Evolutionary conservation across 2,888 invertebrate genomes (phyloP), one percentile per base, ranked within the genome.

Genomic region (Nasonia oneida): DNA sequence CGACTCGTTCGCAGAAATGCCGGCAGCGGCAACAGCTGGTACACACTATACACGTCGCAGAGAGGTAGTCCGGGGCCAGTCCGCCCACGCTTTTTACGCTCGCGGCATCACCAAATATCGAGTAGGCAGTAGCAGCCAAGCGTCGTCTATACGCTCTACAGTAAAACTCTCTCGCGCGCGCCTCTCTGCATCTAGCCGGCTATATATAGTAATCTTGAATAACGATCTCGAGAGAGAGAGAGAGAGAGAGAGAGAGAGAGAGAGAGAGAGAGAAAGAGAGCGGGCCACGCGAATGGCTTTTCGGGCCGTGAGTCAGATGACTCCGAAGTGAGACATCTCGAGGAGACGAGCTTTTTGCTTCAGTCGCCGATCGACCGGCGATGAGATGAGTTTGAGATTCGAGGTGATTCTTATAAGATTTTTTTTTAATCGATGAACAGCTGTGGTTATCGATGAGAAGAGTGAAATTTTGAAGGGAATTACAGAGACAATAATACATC

Each of bases 41-140:
- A 61, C 23, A 61, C 23, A 3, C 1, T n/a, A n/a, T 53, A 53
- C 15, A 53, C 29, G 29, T 29, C 29, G 29, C 29, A 53, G 3
- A 15, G 14, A 53, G 53, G 14, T 23, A 47, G 29, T 74, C 15
- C 23, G 84, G 81, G 91, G 91, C 90, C 88, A 88, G 89, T 90
- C 89, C 91, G 90, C 93, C 92, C 90, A 93, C 93, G 89, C 89
- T 88, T 86, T 88, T 88, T 88, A 87, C 88, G 89, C 88, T 88
- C 87, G 89, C 88, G 88, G 88, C 91, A 92, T 92, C 90, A 89
- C 92, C 92, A 93, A 93, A 93, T 92, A 93, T 92, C 91, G 91
- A 91, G 89, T 90, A 91, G 89, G 57, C 12, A 47, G n/a, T n/a
- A 15, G 57, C 57, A 5, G 6, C n/a, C 29, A 29, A 29, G 18